Evolutionary conservation across 2,888 invertebrate genomes (phyloP), one percentile per base, ranked within the genome.

Genomic region (Cryptocephalus moraei): DNA sequence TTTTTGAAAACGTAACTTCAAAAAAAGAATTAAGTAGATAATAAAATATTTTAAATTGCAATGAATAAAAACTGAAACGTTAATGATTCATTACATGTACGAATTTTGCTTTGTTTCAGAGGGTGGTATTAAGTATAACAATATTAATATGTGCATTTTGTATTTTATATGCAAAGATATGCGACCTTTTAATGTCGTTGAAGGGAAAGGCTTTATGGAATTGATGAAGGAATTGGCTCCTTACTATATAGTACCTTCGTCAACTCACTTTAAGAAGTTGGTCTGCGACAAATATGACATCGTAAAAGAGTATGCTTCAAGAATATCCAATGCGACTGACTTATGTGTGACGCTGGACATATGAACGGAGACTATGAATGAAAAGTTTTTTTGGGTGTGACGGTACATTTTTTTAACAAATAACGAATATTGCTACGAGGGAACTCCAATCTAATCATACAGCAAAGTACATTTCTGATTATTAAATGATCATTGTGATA

Each of bases 101-200:
- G 11, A n/a, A 8, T 13, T 41, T 41, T 41, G 6, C 42, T 4
- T 42, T 42, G 42, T 42, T 42, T 42, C 42, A 42, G 42, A 42
- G 42, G 32, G 42, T 42, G 42, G 42, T 32, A 31, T 10, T 8
- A 42, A 42, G n/a, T 42, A 42, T 42, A 42, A 42, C n/a, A 42
- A 14, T 10, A 42, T 42, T 8, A 42, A 6, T 3, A 9, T 42
- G 32, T 42, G 32, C 32, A 42, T 42, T 42, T 42, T 42, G n/a
- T 42, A 42, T n/a, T 42, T 42, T 32, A 42, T 42, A 9, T 42
- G 42, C 42, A 42, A 42, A n/a, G 42, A 42, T n/a, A 42, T 42
- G 42, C 42, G 42, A 42, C 42, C 32, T 3, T 42, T 42, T 32
- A 6, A 42, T 42, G 32, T 42, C 11, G 42, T 42, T 9, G 42